Base-by-base conservation (phyloP, 2,113 vertebrate species). In the Oceanites oceanicus region DNA sequence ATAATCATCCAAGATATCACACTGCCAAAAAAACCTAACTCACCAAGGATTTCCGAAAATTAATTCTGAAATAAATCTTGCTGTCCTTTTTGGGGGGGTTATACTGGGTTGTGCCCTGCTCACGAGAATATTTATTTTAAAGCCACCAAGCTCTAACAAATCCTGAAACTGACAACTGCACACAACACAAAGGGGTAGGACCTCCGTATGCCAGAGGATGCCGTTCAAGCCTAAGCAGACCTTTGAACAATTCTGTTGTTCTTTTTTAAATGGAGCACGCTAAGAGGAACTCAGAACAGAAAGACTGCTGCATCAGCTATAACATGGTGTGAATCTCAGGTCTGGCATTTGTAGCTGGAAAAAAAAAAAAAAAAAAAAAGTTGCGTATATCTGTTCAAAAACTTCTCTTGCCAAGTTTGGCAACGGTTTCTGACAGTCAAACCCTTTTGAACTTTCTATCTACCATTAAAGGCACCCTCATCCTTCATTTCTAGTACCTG, bases 381-480 rank as follows among this genome's bases (percentile, higher is more conserved):
- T 21, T 92, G 29, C 7, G 2, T 2, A 15, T 10, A 86, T 36
- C 45, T 72, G 29, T 47, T 94, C 62, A 92, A 58, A 40, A 86
- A 40, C 44, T 90, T 12, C 42, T 62, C 56, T 50, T 59, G 25
- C 38, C 66, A 93, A 67, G 47, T 73, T 20, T 42, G 74, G 45
- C 38, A 38, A 38, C 38, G 38, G 45, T 61, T 92, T 90, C 61
- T 52, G 66, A 82, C 40, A 91, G 82, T 34, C 89, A 93, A 95
- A 91, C 53, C 68, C 76, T 91, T 96, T 40, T 84, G 45, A 96
- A 45, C 56, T 66, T 96, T 77, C 73, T 45, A 75, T 90, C 92
- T 78, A 36, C 52, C 96, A 90, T 67, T 88, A 90, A 92, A 94
- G 96, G 84, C 59, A 86, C 19, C 63, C 92, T 90, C 44, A 85